Conservation (phyloP, 2,113 vertebrate genomes). For the Donacobius atricapilla region DNA sequence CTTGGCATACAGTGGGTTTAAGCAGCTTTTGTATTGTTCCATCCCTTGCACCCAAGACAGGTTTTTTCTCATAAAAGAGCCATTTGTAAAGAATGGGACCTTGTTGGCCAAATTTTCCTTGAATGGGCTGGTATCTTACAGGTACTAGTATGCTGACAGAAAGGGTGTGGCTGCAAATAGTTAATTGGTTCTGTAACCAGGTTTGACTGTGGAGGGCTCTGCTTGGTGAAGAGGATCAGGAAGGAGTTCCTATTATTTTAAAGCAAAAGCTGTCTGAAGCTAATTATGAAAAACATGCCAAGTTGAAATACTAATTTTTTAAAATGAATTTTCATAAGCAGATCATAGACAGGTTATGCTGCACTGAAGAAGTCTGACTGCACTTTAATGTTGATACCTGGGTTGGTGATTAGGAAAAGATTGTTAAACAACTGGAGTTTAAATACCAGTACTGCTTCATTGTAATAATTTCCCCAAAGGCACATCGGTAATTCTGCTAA, state of each 20-base stretch:
- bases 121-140: background rate
- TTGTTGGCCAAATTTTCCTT: background rate
- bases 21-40: background rate
- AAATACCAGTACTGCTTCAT: conserved; percentile 66
- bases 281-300: background rate
- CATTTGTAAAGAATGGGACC: background rate
- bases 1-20: background rate
- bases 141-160: background rate
- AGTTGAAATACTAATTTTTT: conserved; percentile 4
- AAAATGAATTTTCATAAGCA: conserved; percentile 25
- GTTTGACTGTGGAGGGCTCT: background rate
- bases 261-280: background rate
- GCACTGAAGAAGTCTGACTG: conserved; percentile 50
- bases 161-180: background rate
- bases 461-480: conserved; percentile 75
- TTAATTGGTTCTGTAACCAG: conserved; percentile 6
- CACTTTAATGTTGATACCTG: conserved; percentile 63
- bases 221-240: background rate
- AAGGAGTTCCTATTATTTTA: conserved; percentile 33
- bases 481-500: conserved; percentile 76
- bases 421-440: conserved; percentile 76
- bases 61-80: background rate
- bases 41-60: background rate
- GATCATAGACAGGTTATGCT: conserved; percentile 22
- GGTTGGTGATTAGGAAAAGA: conserved; percentile 66